These are phyloP conservation scores for Cylas formicarius DNA, from an alignment of 1,140 invertebrate species.

Conservation along the genomic window DNA sequence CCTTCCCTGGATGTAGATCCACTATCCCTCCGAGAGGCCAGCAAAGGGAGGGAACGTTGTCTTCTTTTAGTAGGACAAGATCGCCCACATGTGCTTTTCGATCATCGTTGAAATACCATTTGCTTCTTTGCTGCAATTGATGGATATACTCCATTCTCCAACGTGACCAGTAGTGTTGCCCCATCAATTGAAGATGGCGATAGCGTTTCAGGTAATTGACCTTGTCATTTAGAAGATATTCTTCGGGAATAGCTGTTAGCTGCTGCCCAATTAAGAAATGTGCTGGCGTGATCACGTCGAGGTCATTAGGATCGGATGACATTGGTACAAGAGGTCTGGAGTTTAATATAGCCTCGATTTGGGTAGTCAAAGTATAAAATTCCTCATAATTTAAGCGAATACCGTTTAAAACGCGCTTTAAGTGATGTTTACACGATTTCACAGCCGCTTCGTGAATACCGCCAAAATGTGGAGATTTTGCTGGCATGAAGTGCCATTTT, in stretches of 20 bases:
- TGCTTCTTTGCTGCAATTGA: conserved; percentile 20
- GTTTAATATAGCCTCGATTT: conserved; percentile 36
- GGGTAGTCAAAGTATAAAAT: conserved; percentile 27
- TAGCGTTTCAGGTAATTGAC: conserved; percentile 21
- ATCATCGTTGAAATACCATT: conserved; percentile 14
- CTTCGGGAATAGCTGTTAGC: conserved; percentile 34
- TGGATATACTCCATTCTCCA: conserved; percentile 27
- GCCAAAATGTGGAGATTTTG: conserved; percentile 33
- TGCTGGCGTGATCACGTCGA: conserved; percentile 29
- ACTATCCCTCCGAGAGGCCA: conserved; percentile 33
- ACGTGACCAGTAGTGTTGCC: conserved; percentile 23
- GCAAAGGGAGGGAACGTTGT: conserved; percentile 20
- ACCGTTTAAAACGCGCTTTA: conserved; percentile 25
- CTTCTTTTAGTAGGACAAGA: conserved; percentile 22
- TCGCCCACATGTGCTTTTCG: conserved; percentile 2
- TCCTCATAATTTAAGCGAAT: conserved; percentile 33
- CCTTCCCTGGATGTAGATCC: conserved; percentile 33
- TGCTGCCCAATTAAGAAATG: conserved; percentile 35
- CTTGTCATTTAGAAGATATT: conserved; percentile 16
- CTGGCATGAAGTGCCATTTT: conserved; percentile 41
- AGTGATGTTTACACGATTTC: conserved; percentile 24
- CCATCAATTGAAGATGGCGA: conserved; percentile 29
- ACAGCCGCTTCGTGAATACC: conserved; percentile 39
- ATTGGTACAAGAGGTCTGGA: conserved; percentile 21
- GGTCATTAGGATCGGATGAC: conserved; percentile 28